Evolutionary conservation across 1,140 invertebrate species (phyloP), one percentile per base, ranked within the genome.

Genomic region (Samia ricini): DNA sequence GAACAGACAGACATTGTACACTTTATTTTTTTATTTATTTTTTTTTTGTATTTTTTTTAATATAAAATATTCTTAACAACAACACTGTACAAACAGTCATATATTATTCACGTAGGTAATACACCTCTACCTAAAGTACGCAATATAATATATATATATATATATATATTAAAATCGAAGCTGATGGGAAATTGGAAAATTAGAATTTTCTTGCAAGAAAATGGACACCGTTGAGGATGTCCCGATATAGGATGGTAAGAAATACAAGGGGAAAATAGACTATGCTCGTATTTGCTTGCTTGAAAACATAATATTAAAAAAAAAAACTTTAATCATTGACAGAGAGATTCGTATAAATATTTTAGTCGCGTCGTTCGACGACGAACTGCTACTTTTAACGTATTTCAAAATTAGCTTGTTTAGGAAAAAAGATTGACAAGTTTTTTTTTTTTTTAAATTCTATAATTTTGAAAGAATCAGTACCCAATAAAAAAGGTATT

Each of bases 31-130:
- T 75, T 74, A 61, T 21, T 8, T 64, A 61, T 71, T 68, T 68
- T 76, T 71, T 75, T 71, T 62, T 67, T 60, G 36, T 71, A 72
- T 69, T 66, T 74, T 77, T 80, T 78, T 82, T 72, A 83, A 26
- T 42, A 42, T 42, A 15, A 42, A 42, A 42, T 15, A 42, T 42
- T 42, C n/a, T 15, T 42, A 42, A 42, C 33, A 42, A 81, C 74
- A n/a, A 66, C 68, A 77, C 76, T 81, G 77, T 80, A 82, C 79
- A 82, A 85, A 81, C 75, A 79, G 51, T 22, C 20, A 48, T 15
- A 48, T 48, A 48, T n/a, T 51, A 63, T 54, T 23, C n/a, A 20
- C 52, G 29, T 18, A 21, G 42, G 15, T 15, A 24, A 12, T 56
- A 7, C 18, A 50, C 26, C 3, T 15, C 4, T 42, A 42, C 4